These are phyloP conservation scores for Maniola jurtina DNA, from an alignment of 1,140 invertebrate species.

Conservation along the genomic window DNA sequence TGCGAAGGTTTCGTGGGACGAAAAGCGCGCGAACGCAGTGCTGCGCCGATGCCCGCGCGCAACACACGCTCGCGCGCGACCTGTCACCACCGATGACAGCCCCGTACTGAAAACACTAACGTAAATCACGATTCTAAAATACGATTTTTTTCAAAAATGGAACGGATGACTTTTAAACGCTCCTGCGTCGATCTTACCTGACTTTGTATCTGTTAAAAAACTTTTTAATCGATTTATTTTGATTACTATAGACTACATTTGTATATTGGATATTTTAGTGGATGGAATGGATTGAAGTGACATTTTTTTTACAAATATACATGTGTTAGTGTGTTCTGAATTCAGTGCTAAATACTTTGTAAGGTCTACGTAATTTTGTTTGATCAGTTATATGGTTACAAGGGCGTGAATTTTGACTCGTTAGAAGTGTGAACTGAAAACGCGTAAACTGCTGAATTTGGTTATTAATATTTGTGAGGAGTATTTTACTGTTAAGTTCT, in stretches of 20 bases:
- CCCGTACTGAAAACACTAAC: conserved; percentile 51
- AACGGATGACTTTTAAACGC: conserved; percentile 45
- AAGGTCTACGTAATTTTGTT: conserved; percentile 67
- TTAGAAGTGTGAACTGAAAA: conserved; percentile 66
- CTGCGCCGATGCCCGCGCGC: conserved; percentile 68
- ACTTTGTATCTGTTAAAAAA: conserved; percentile 21
- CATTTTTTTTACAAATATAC: conserved; percentile 36
- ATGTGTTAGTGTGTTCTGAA: conserved; percentile 57
- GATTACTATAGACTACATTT: conserved; percentile 7
- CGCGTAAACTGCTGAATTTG: conserved; percentile 57
- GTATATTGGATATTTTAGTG: conserved; percentile 20
- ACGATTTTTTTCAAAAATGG: conserved; percentile 51
- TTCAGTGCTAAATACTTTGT: conserved; percentile 69
- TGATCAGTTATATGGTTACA: conserved; percentile 64
- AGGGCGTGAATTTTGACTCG: conserved; percentile 72
- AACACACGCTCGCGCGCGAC: conserved; percentile 66
- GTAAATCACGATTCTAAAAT: conserved; percentile 33
- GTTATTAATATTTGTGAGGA: conserved; percentile 39
- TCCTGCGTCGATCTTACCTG: conserved; percentile 54
- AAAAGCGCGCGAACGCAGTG: conserved; percentile 77
- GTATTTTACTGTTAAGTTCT: background rate
- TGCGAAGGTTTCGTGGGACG: conserved; percentile 65
- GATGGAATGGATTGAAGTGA: conserved; percentile 44
- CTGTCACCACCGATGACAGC: conserved; percentile 49
- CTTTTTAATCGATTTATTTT: background rate